These are phyloP conservation scores for Corythucha ciliata DNA, from an alignment of 2,888 invertebrate species.

Conservation along the genomic window DNA sequence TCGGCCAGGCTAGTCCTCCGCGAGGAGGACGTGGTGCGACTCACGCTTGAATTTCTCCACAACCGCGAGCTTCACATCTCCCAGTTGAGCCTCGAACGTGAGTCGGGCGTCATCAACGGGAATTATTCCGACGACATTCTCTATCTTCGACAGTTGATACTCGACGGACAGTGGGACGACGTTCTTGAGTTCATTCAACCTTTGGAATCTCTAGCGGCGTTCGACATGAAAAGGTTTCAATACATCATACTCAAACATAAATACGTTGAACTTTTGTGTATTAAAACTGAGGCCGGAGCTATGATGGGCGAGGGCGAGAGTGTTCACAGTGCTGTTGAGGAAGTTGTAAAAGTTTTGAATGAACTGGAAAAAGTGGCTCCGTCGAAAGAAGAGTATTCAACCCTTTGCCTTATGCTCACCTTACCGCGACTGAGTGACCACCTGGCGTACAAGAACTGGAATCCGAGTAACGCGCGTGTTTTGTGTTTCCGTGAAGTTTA, in stretches of 20 bases:
- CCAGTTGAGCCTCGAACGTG: conserved; percentile 81
- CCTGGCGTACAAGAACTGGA: conserved; percentile 90
- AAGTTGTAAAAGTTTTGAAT: conserved; percentile 83
- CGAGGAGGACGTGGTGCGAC: conserved; percentile 80
- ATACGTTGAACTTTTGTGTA: conserved; percentile 86
- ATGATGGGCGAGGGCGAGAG: conserved; percentile 62
- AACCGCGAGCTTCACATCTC: conserved; percentile 87
- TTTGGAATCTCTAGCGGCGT: conserved; percentile 67
- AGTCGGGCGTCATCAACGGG: conserved; percentile 90
- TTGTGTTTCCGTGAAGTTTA: conserved; percentile 81
- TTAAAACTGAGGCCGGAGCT: conserved; percentile 81
- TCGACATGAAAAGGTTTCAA: conserved; percentile 68
- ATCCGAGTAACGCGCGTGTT: conserved; percentile 87
- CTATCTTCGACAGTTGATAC: conserved; percentile 84
- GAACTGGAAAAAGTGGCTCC: conserved; percentile 83
- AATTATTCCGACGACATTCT: conserved; percentile 88
- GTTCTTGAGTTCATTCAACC: conserved; percentile 94
- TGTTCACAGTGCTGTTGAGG: conserved; percentile 86
- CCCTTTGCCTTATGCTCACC: conserved; percentile 79
- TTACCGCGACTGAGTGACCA: conserved; percentile 88
- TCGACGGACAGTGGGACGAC: conserved; percentile 98
- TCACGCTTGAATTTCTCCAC: conserved; percentile 76
- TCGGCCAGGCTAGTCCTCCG: conserved; percentile 74
- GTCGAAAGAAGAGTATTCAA: conserved; percentile 87
- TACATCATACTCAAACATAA: conserved; percentile 85